Evolutionary conservation across 2,888 invertebrate genomes (phyloP).

Genomic region (Hemithea aestivaria): DNA sequence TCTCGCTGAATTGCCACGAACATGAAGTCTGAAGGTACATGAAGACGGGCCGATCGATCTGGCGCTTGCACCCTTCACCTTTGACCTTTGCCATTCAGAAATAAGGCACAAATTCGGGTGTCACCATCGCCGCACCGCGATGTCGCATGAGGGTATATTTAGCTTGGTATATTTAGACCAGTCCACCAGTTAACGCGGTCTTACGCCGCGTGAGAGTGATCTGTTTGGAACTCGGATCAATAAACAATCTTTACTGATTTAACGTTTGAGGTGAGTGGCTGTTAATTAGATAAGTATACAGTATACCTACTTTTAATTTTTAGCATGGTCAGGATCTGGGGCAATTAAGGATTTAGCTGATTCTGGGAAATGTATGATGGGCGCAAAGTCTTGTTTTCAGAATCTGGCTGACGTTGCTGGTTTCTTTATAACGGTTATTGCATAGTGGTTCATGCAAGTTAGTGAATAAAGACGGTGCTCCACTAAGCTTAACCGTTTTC

Average conservation of each 20-base stretch:
- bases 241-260: slow-evolving; percentile 22
- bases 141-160: slow-evolving; percentile 69
- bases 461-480: too few relatives aligned
- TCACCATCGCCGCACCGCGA: slow-evolving; percentile 40
- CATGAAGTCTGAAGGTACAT: slow-evolving; percentile 2
- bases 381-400: too few relatives aligned
- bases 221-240: slow-evolving; percentile 27
- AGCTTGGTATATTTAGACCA: slow-evolving; percentile 59
- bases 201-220: slow-evolving; percentile 27
- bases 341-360: too few relatives aligned
- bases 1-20: slow-evolving; percentile 3
- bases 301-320: too few relatives aligned
- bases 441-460: too few relatives aligned
- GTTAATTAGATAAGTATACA: too few relatives aligned
- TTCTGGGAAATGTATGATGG: too few relatives aligned
- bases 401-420: too few relatives aligned
- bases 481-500: too few relatives aligned
- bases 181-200: slow-evolving; percentile 24
- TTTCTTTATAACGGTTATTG: too few relatives aligned
- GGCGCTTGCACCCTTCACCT: slow-evolving; percentile 10
- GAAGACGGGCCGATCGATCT: slow-evolving; percentile 8
- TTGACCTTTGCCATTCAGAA: slow-evolving; percentile 18
- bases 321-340: too few relatives aligned
- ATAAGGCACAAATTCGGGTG: slow-evolving; percentile 38
- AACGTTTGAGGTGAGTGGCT: too few relatives aligned